Evolutionary conservation across 2,888 invertebrate species (phyloP), one percentile per base, ranked within the genome.

Genomic region (Chironomus riparius): DNA sequence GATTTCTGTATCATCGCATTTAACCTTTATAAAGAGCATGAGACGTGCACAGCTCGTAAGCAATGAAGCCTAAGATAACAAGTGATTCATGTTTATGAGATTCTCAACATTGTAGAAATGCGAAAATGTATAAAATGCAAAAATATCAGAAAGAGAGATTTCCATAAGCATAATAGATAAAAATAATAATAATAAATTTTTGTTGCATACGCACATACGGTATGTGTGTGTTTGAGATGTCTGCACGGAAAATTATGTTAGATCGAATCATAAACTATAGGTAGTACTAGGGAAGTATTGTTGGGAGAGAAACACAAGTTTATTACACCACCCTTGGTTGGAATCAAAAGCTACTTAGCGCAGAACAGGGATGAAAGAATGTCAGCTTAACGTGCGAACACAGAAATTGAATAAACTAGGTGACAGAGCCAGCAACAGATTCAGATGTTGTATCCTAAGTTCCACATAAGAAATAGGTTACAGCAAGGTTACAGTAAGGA

Each of bases 11-110:
- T 50, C n/a, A 50, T 50, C 50, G 50, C 15, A 50, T 50, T 48
- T 13, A 50, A n/a, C n/a, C 50, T 50, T 50, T 15, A 50, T 50
- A 15, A 38, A 50, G n/a, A 50, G 10, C 5, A 28, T 28, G 4
- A 28, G 3, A 28, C 28, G 50, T 15, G 56, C 18, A 18, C 4
- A 7, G 56, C 18, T 56, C 22, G 70, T 13, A 56, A 24, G 48
- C 70, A 50, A 22, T 38, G 47, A 62, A 72, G 18, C 72, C 4
- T n/a, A 38, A 72, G 72, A 72, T 72, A 72, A 38, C 38, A 50
- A 56, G 62, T 72, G 72, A 72, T 62, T 62, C 62, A 72, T 72
- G 72, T 62, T 62, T 62, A 61, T 47, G 72, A 47, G 47, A 62
- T 72, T 50, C 15, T 56, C 15, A 15, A 56, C 56, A 56, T 38